Percentiles rank a stretch among this genome's conserved stretches.
Conservation (phyloP, 2,113 vertebrate genomes). For the Strigops habroptila region DNA sequence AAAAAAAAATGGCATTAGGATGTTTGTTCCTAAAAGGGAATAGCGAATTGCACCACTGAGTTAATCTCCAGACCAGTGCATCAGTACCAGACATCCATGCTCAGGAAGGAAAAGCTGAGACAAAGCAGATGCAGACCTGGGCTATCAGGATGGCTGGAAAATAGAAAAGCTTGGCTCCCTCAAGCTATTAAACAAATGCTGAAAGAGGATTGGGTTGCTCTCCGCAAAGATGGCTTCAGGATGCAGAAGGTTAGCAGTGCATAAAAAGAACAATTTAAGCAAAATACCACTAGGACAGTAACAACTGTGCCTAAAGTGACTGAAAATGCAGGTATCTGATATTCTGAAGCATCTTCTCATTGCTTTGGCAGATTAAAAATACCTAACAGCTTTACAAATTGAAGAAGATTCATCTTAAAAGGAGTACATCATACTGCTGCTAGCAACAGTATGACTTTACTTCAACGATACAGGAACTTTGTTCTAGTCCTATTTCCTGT, state of each 20-base stretch:
- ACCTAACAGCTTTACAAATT: background rate
- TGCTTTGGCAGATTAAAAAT: background rate
- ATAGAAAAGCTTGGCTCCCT: background rate
- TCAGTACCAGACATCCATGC: background rate
- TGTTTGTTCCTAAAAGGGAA: background rate
- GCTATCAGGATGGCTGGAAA: background rate
- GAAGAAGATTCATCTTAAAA: background rate
- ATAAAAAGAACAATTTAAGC: background rate
- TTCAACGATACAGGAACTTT: background rate
- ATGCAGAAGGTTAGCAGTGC: background rate
- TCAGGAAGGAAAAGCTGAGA: background rate
- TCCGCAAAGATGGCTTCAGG: fast-evolving
- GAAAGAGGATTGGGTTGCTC: background rate
- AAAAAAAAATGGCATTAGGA: background rate
- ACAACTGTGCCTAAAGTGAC: background rate
- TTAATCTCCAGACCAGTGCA: background rate
- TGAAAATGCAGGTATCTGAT: background rate
- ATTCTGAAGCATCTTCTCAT: background rate
- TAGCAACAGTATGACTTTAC: background rate
- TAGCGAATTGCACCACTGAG: fast-evolving
- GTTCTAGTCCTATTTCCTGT: background rate
- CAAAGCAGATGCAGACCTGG: background rate
- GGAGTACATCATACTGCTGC: background rate
- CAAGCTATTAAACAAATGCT: background rate
- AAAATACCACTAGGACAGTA: background rate